phyloP scores from a whole-genome alignment of 2,797 vertebrate species.

The Dromococcyx pavoninus region DNA sequence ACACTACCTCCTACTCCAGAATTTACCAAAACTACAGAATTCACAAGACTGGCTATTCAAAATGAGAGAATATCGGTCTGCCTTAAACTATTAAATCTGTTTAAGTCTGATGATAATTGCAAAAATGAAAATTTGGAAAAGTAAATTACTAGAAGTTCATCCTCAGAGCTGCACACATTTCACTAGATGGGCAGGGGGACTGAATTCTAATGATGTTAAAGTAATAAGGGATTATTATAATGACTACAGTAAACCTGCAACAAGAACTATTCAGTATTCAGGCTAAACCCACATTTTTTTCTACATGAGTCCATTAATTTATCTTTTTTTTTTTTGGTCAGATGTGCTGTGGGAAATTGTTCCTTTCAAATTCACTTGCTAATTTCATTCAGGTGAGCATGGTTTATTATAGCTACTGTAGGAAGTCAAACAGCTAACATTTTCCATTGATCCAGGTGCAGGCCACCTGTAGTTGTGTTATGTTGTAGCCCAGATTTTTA shows the following conservation, averaged over 20 bases:
- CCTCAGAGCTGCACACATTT: neutral
- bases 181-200: neutral
- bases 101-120: conserved; percentile 35
- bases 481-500: neutral
- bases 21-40: conserved; percentile 84
- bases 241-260: neutral
- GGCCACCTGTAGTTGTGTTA: conserved; percentile 66
- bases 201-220: neutral
- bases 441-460: conserved; percentile 68
- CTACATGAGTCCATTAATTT: neutral
- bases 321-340: neutral
- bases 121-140: neutral
- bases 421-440: conserved; percentile 51
- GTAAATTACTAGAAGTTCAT: neutral
- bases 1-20: conserved; percentile 81
- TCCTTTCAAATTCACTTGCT: conserved; percentile 37
- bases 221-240: neutral
- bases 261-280: neutral
- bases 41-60: conserved; percentile 79
- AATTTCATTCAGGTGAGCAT: conserved; percentile 30
- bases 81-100: conserved; percentile 75
- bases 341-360: neutral
- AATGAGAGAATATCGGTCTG: conserved; percentile 78
- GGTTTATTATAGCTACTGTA: conserved; percentile 57
- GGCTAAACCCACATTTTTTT: neutral